Evolutionary conservation across 2,113 vertebrate genomes (phyloP).

Genomic region (Sciurus niger): DNA sequence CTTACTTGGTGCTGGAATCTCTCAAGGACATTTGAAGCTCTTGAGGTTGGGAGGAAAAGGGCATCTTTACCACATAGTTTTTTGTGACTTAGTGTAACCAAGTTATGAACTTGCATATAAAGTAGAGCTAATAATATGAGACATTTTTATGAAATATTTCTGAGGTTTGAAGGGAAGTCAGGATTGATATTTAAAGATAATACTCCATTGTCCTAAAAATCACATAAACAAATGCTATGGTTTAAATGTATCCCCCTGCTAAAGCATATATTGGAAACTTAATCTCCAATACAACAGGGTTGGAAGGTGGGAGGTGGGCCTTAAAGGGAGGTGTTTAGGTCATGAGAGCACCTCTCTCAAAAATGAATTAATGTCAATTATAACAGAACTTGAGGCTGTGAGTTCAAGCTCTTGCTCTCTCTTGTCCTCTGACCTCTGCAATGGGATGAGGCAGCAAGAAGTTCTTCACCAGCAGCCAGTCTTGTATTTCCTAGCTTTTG

Average conservation of each 20-base stretch:
- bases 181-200: not conserved
- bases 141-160: not conserved
- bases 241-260: not conserved
- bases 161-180: not conserved
- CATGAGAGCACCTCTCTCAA: not conserved
- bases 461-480: no score
- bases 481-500: not conserved
- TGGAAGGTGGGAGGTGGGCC: not conserved
- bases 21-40: not conserved
- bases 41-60: not conserved
- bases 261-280: not conserved
- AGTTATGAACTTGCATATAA: not conserved
- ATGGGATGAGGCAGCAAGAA: not conserved
- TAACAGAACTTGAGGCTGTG: not conserved
- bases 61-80: not conserved
- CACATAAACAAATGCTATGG: not conserved
- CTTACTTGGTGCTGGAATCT: not conserved
- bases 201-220: not conserved
- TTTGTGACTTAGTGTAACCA: not conserved
- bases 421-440: not conserved
- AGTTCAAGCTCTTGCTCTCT: not conserved
- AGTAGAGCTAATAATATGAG: not conserved
- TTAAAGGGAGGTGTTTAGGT: no score
- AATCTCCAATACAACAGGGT: not conserved
- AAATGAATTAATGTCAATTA: not conserved